Evolutionary conservation across 2,797 vertebrate genomes (phyloP).

Genomic region (Novumbra hubbsi): DNA sequence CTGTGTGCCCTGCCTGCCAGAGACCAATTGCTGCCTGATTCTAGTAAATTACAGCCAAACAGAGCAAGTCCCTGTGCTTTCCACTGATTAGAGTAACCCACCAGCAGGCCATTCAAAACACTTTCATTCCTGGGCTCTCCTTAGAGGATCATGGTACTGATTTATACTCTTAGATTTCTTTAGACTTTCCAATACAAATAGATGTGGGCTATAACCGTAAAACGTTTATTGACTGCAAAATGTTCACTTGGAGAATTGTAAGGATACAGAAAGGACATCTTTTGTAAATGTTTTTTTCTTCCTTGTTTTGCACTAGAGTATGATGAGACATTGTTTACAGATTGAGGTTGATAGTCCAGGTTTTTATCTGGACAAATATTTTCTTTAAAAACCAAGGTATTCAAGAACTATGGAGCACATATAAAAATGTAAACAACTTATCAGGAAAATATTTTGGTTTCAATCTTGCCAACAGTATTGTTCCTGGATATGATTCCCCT

Average conservation of each 20-base stretch:
- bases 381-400: not conserved
- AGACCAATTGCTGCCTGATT: slow-evolving; percentile 23
- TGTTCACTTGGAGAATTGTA: slow-evolving; percentile 21
- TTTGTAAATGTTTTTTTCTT: slow-evolving; percentile 18
- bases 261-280: not conserved
- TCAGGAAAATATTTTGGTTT: not conserved
- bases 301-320: not conserved
- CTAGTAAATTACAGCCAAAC: slow-evolving; percentile 49
- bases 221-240: slow-evolving; percentile 20
- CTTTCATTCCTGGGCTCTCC: slow-evolving; percentile 53
- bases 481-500: not conserved
- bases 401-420: not conserved
- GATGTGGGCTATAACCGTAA: slow-evolving; percentile 27
- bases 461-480: not conserved
- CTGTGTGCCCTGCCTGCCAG: slow-evolving; percentile 20
- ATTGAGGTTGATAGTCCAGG: not conserved
- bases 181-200: slow-evolving; percentile 35
- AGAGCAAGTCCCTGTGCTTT: slow-evolving; percentile 46
- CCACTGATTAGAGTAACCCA: slow-evolving; percentile 55
- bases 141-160: slow-evolving; percentile 28
- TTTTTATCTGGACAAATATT: slow-evolving; percentile 30
- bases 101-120: slow-evolving; percentile 44
- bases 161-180: slow-evolving; percentile 44
- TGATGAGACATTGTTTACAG: slow-evolving; percentile 12
- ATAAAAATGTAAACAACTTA: not conserved